A percentile compares a stretch with the other conserved stretches of the same genome.
phyloP scores from a whole-genome alignment of 2,888 invertebrate genomes.

The Pollenia griseotomentosa region DNA sequence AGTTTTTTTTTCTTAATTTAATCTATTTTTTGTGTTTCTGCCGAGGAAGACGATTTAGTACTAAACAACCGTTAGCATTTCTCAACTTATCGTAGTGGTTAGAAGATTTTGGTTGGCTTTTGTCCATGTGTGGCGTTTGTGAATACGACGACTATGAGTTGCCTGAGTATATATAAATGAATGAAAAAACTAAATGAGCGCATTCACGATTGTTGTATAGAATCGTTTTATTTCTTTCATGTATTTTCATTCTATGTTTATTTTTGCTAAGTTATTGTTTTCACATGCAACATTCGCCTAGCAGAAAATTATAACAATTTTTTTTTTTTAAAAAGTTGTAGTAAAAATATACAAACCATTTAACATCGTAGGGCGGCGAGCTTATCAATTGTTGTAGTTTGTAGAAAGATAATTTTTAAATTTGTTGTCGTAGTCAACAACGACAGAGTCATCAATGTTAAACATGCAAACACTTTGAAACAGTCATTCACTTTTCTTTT shows the following conservation, averaged over 20 bases:
- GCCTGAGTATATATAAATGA: constrained; percentile 19
- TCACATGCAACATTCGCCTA: neutral
- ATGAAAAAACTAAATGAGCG: constrained; percentile 39
- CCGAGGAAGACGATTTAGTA: constrained; percentile 68
- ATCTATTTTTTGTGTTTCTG: constrained; percentile 53
- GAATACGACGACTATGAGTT: neutral
- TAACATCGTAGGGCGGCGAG: neutral
- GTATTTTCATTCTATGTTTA: constrained; percentile 34
- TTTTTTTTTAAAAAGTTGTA: constrained; percentile 3
- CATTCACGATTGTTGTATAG: constrained; percentile 32
- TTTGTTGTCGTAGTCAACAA: constrained; percentile 45
- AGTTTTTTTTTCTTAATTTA: constrained; percentile 27
- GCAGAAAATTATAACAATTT: constrained; percentile 52
- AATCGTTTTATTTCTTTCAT: neutral
- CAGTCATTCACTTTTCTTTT: constrained; percentile 50
- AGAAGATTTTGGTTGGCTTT: constrained; percentile 41
- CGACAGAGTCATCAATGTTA: constrained; percentile 27
- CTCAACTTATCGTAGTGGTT: constrained; percentile 63
- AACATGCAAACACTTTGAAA: constrained; percentile 58
- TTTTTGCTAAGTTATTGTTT: constrained; percentile 15
- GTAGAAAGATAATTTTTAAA: constrained; percentile 41
- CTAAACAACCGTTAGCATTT: constrained; percentile 71
- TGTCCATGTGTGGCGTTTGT: constrained; percentile 19
- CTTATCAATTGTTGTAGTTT: constrained; percentile 24
- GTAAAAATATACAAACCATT: constrained; percentile 20